phyloP scores from a whole-genome alignment of 2,888 invertebrate genomes.

The Mycogona germanica region DNA sequence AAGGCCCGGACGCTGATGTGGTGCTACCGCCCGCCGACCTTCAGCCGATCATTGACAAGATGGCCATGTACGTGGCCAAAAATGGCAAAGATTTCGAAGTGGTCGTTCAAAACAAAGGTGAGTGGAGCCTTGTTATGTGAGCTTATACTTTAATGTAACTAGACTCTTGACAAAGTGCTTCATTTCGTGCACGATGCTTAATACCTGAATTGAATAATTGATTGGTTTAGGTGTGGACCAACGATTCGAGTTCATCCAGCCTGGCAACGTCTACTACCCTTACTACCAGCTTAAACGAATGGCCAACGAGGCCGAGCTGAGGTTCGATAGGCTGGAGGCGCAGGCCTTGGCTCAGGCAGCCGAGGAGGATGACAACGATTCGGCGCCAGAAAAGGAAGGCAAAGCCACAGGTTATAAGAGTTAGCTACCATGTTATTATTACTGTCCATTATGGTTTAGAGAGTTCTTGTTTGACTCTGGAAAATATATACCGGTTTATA shows the following conservation, averaged over 20 bases:
- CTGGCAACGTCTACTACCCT: slow-evolving; percentile 58
- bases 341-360: slow-evolving; percentile 16
- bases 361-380: not conserved
- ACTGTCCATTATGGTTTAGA: not conserved
- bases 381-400: not conserved
- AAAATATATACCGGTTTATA: not conserved
- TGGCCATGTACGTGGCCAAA: slow-evolving; percentile 91
- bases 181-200: not conserved
- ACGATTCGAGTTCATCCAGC: slow-evolving; percentile 72
- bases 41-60: slow-evolving; percentile 83
- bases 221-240: slow-evolving; percentile 1
- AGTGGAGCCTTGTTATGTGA: not conserved
- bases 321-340: slow-evolving; percentile 16
- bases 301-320: slow-evolving; percentile 5
- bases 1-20: slow-evolving; percentile 11
- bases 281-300: slow-evolving; percentile 52
- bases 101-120: slow-evolving; percentile 49
- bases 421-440: not conserved
- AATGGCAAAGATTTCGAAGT: slow-evolving; percentile 91
- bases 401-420: not conserved
- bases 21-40: slow-evolving; percentile 62
- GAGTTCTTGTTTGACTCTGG: not conserved
- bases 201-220: not conserved
- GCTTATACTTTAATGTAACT: not conserved
- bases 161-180: not conserved